Evolutionary conservation across 2,888 invertebrate species (phyloP), one percentile per base, ranked within the genome.

Genomic region (Scrobipalpa atriplicella): DNA sequence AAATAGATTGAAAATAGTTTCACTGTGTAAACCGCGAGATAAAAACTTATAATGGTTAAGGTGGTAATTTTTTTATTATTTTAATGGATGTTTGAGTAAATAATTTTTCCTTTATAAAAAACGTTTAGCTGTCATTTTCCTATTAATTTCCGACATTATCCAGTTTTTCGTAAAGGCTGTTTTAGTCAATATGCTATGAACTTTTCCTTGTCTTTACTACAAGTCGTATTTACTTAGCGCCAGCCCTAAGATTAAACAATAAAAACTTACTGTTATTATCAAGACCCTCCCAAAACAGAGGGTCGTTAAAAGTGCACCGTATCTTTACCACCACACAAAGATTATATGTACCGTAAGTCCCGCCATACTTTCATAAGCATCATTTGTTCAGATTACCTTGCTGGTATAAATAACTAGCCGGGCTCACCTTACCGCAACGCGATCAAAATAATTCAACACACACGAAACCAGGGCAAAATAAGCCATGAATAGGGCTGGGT

Each of bases 401-500:
- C 19, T 18, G 41, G 41, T 61, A 61, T 41, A 61, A 61, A 61
- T 61, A 61, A 61, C 41, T 39, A 19, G 41, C 10, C 8, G 16
- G 61, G 61, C 16, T 41, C 39, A 61, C 41, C 19, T 41, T 62
- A 62, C 47, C 38, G 62, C 38, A 51, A 21, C 62, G 51, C 47
- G 58, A 66, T 66, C 63, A 63, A 60, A 63, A 66, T 67, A 64
- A 67, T 67, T 51, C 73, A 75, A 80, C 78, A 79, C 76, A 77
- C 77, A 79, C 66, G 71, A 76, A 75, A 77, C 71, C 70, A 72
- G 78, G 77, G 75, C 75, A 76, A 82, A 82, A 80, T 78, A 74
- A 76, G 75, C 77, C 76, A 29, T 36, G 36, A 58, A 13, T 58
- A 58, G 58, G 29, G 58, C 11, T 58, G 58, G 16, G 38, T 11